Percentiles rank a stretch among this genome's conserved stretches.
These are phyloP conservation scores for Gymnothorax reevesii DNA, from an alignment of 2,797 vertebrate species.

Conservation along the genomic window DNA sequence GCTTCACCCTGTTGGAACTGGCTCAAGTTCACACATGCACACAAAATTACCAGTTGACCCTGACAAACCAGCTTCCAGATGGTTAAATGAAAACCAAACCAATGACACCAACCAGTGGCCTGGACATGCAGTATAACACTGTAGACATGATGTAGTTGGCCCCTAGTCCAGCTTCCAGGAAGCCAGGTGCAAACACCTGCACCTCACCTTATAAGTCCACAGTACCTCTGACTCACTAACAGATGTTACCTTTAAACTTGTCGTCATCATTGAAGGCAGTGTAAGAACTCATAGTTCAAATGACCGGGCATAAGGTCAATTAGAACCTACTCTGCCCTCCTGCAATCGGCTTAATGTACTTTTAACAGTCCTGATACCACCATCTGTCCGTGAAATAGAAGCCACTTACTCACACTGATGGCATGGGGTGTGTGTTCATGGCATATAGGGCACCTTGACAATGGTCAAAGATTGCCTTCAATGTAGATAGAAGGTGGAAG, in stretches of 20 bases:
- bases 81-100: too few species aligned
- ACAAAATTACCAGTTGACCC: neutral
- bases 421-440: neutral
- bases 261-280: neutral
- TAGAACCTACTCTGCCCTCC: neutral
- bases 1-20: neutral
- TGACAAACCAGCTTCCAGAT: neutral
- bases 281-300: neutral
- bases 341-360: neutral
- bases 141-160: neutral
- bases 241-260: neutral
- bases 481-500: neutral
- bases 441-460: neutral
- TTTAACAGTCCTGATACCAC: neutral
- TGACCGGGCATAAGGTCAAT: conserved; percentile 1
- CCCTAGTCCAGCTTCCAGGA: neutral
- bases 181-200: neutral
- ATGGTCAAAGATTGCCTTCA: neutral
- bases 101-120: neutral
- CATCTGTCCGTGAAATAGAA: conserved; percentile 3
- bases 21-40: neutral
- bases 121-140: neutral
- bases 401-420: neutral
- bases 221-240: neutral
- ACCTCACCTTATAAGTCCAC: neutral